These are phyloP conservation scores for Illadopsis cleaveri DNA, from an alignment of 2,113 vertebrate species.

Conservation along the genomic window DNA sequence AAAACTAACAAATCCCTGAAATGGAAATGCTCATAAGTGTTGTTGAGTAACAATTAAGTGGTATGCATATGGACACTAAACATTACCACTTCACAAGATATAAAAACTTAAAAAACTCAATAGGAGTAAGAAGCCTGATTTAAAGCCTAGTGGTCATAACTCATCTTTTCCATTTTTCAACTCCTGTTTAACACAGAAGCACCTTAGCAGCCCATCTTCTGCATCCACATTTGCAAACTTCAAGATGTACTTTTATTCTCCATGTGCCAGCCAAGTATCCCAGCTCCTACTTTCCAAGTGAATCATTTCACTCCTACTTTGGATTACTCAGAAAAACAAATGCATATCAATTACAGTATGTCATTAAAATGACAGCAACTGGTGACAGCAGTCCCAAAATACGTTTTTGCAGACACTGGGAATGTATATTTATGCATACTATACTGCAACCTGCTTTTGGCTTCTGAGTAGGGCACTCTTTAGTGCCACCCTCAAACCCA, in stretches of 20 bases:
- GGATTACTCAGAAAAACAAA: conserved; percentile 21
- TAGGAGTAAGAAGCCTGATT: neutral
- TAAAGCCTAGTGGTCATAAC: neutral
- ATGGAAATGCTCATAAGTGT: neutral
- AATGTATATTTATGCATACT: neutral
- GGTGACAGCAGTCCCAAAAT: neutral
- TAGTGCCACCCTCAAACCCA: rapidly evolving
- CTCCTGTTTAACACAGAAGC: neutral
- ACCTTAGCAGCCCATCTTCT: neutral
- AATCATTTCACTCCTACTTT: conserved; percentile 17
- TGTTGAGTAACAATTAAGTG: neutral
- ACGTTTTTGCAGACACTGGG: neutral
- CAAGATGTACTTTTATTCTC: neutral
- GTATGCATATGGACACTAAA: neutral
- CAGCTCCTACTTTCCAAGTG: neutral
- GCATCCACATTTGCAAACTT: neutral
- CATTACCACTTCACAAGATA: neutral
- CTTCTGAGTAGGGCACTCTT: neutral
- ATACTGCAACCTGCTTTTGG: neutral
- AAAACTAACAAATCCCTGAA: neutral
- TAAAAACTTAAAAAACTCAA: neutral
- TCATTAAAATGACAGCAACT: neutral
- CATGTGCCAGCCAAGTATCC: neutral
- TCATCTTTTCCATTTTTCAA: neutral
- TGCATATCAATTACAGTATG: neutral